Percentiles rank a stretch among this genome's conserved stretches.
Conservation (phyloP, 2,888 invertebrate genomes). For the Ennomos erosarius region DNA sequence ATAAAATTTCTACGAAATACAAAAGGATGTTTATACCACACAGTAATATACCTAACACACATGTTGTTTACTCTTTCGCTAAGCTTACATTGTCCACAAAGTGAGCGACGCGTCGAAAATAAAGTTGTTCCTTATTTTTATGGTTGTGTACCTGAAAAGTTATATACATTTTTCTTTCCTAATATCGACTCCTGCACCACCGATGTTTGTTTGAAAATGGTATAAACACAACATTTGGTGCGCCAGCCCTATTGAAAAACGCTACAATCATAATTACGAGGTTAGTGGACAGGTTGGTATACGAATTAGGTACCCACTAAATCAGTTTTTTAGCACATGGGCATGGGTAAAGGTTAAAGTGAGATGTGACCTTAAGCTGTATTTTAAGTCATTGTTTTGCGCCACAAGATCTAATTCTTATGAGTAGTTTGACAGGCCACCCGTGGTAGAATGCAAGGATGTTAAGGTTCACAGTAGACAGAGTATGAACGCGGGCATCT, state of each 20-base stretch:
- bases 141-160: constrained; percentile 42
- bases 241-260: neutral
- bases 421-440: constrained; percentile 28
- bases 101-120: constrained; percentile 54
- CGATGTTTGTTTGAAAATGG: constrained; percentile 29
- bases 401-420: neutral
- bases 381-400: neutral
- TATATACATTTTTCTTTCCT: constrained; percentile 35
- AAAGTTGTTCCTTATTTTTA: constrained; percentile 56
- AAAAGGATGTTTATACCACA: too few relatives aligned
- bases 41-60: constrained; percentile 10
- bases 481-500: neutral
- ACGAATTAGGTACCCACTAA: too few relatives aligned
- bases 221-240: constrained; percentile 3
- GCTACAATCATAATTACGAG: neutral
- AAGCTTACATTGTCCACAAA: constrained; percentile 55
- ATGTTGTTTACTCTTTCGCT: constrained; percentile 62
- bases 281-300: too few relatives aligned
- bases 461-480: neutral
- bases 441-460: neutral
- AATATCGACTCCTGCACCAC: constrained; percentile 27
- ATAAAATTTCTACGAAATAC: too few relatives aligned
- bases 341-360: too few relatives aligned
- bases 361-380: too few relatives aligned
- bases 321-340: too few relatives aligned